Conservation (phyloP, 2,113 vertebrate genomes). For the Eurystomus gularis region DNA sequence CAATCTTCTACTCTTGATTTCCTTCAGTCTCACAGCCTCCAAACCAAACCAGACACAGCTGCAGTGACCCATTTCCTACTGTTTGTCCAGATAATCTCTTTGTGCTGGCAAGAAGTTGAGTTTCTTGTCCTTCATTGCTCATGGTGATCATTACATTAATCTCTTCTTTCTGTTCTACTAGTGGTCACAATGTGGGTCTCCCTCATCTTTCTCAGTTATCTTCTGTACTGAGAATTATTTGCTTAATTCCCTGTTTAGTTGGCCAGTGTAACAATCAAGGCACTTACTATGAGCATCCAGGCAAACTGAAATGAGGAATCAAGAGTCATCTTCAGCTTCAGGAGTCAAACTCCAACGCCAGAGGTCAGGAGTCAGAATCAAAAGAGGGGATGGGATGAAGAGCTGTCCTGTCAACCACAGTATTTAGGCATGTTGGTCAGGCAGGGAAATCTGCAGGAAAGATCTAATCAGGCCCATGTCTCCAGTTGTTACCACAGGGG, state of each 20-base stretch:
- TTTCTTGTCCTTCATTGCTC: neutral
- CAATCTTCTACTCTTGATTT: neutral
- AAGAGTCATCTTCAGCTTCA: neutral
- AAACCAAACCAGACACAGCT: neutral
- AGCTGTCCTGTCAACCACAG: neutral
- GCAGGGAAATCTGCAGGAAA: neutral
- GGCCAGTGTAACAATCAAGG: neutral
- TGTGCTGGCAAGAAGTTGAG: neutral
- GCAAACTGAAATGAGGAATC: neutral
- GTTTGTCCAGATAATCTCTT: neutral
- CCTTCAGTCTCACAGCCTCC: neutral
- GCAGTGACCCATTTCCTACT: neutral
- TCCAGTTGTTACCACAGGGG: neutral
- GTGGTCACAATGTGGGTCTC: neutral
- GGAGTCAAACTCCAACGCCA: neutral
- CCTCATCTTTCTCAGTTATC: neutral
- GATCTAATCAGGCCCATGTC: neutral
- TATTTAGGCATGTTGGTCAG: neutral
- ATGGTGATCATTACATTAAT: neutral
- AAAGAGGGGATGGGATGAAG: neutral
- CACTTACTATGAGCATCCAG: rapidly evolving
- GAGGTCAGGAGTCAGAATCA: neutral
- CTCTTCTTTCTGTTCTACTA: neutral
- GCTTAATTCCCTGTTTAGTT: neutral
- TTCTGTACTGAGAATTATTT: neutral